Evolutionary conservation across 2,888 invertebrate genomes (phyloP).

Genomic region (Lasioglossum calceatum): DNA sequence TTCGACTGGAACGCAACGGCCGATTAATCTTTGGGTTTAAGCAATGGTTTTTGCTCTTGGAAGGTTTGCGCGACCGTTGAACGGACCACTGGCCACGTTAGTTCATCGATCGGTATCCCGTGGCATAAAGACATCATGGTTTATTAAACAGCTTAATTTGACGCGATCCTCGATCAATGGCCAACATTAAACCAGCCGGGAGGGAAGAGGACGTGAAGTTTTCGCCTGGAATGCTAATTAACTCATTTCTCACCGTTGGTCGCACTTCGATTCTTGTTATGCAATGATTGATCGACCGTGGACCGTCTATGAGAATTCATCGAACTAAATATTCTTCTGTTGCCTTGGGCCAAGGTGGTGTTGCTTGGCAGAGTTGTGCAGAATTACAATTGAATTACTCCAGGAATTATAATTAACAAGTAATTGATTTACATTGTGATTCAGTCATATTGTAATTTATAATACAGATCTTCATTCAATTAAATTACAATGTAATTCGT

Average conservation of each 20-base stretch:
- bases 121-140: conserved; percentile 44
- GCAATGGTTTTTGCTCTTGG: conserved; percentile 15
- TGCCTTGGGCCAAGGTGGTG: conserved; percentile 18
- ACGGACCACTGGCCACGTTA: conserved; percentile 22
- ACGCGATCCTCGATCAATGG: conserved; percentile 51
- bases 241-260: conserved; percentile 68
- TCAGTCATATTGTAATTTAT: too few species aligned
- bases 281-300: conserved; percentile 68
- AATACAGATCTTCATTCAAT: too few species aligned
- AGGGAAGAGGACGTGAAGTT: conserved; percentile 24
- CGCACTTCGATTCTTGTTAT: conserved; percentile 67
- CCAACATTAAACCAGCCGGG: conserved; percentile 19
- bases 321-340: conserved; percentile 57
- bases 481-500: too few species aligned
- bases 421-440: too few species aligned
- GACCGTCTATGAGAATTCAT: conserved; percentile 45
- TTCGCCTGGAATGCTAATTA: conserved; percentile 71
- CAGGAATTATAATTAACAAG: too few species aligned
- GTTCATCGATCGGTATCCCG: conserved; percentile 14
- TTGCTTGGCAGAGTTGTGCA: too few species aligned
- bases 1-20: neutral
- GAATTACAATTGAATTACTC: too few species aligned
- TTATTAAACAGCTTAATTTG: conserved; percentile 58
- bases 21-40: conserved; percentile 35
- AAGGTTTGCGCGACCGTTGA: neutral